phyloP scores from a whole-genome alignment of 2,113 vertebrate species.

The Rattus norvegicus region DNA sequence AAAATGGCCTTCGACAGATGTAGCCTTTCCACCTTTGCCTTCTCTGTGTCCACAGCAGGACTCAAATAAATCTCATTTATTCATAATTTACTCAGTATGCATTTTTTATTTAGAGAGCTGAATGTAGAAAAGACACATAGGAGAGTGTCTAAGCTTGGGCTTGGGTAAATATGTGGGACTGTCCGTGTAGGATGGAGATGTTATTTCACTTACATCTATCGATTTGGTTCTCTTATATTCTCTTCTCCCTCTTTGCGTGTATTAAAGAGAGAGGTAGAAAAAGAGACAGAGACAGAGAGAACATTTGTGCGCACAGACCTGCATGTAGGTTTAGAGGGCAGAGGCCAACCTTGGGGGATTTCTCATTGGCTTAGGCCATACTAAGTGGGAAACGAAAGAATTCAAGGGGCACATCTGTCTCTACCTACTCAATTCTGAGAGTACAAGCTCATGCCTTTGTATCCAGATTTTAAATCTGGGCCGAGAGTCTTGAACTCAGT shows the following conservation, averaged over 20 bases:
- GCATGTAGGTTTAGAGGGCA: background rate
- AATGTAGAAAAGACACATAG: background rate
- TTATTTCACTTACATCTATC: background rate
- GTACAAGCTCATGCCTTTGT: background rate
- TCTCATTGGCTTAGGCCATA: background rate
- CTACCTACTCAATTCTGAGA: background rate
- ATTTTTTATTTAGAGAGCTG: background rate
- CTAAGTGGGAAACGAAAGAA: background rate
- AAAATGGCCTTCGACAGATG: background rate
- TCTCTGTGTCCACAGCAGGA: background rate
- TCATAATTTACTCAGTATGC: background rate
- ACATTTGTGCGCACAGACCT: background rate
- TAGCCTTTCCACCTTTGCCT: background rate
- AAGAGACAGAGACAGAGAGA: background rate
- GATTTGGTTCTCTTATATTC: background rate
- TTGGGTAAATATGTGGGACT: background rate
- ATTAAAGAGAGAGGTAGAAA: background rate
- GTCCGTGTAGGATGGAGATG: background rate
- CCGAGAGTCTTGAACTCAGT: background rate
- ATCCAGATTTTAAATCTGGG: background rate
- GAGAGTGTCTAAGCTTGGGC: background rate
- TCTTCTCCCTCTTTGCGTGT: background rate
- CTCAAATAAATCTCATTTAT: background rate
- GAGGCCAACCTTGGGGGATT: background rate
- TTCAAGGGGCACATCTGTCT: background rate